Percentiles rank a stretch among this genome's conserved stretches.
phyloP scores from a whole-genome alignment of 2,797 vertebrate species.

The Lateolabrax maculatus region DNA sequence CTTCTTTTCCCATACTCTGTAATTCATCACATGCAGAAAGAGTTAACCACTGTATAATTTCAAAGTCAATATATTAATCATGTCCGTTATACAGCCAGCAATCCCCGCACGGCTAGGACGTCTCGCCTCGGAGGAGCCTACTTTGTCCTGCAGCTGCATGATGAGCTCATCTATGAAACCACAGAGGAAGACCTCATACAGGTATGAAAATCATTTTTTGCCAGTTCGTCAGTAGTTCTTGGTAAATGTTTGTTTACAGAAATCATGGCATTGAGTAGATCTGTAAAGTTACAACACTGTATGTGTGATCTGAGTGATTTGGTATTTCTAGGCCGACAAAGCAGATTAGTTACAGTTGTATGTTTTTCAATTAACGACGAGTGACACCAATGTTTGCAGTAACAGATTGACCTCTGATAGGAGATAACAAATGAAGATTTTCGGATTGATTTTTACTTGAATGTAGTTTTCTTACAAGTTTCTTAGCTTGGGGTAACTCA shows the following conservation, averaged over 20 bases:
- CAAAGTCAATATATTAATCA: background rate
- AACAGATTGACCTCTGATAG: background rate
- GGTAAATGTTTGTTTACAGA: too few relatives aligned
- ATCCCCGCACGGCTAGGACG: conserved; percentile 58
- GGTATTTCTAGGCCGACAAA: background rate
- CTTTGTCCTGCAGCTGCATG: conserved; percentile 96
- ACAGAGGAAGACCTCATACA: conserved; percentile 92
- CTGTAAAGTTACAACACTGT: background rate
- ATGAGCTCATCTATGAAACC: conserved; percentile 97
- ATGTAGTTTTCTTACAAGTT: background rate
- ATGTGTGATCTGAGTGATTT: background rate
- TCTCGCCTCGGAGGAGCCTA: conserved; percentile 87
- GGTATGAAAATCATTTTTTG: conserved; percentile 78
- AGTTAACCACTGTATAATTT: background rate
- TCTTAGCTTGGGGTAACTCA: background rate
- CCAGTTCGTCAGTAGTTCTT: background rate
- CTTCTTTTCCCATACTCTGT: background rate
- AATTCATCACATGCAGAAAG: background rate
- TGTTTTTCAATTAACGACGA: background rate
- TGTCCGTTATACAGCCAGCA: conserved; percentile 51
- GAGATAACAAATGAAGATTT: background rate
- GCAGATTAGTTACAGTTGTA: background rate
- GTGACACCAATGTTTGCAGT: background rate
- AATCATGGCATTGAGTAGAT: background rate
- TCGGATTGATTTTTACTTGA: background rate